phyloP scores from a whole-genome alignment of 2,888 invertebrate species.

The Notodonta ziczac region DNA sequence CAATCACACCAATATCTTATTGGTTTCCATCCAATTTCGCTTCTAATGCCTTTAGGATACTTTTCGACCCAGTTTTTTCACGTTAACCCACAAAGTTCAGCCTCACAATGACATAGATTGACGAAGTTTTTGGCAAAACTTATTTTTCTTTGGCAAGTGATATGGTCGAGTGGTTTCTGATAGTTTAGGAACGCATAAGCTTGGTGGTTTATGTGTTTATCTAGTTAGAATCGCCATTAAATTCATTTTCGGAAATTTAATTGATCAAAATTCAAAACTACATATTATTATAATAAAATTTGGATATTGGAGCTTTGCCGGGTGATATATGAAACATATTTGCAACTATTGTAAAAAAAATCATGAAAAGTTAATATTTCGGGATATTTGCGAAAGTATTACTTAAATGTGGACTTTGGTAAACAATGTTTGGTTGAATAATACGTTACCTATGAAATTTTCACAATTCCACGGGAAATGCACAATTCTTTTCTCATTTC shows the following conservation, averaged over 20 bases:
- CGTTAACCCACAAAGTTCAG: conserved; percentile 4
- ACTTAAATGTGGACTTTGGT: no score
- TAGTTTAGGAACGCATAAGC: neutral
- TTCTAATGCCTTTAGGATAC: conserved; percentile 39
- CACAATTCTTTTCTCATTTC: no score
- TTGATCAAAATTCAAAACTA: neutral
- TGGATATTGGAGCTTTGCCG: no score
- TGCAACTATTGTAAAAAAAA: no score
- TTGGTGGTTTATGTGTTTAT: neutral
- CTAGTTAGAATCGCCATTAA: no score
- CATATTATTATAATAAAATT: neutral
- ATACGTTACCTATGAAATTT: no score
- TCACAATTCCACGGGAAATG: no score
- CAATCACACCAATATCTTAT: conserved; percentile 45
- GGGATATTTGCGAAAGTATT: no score
- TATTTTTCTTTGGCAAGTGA: conserved; percentile 2
- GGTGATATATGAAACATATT: no score
- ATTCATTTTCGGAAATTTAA: no score
- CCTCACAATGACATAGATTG: neutral
- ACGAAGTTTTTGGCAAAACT: conserved; percentile 1
- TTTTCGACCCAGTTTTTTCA: conserved; percentile 23
- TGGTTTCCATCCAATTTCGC: conserved; percentile 42
- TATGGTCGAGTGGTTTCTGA: neutral
- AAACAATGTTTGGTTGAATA: no score
- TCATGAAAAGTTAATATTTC: no score